Evolutionary conservation across 2,113 vertebrate species (phyloP), one percentile per base, ranked within the genome.

Genomic region (Lutjanus erythropterus): DNA sequence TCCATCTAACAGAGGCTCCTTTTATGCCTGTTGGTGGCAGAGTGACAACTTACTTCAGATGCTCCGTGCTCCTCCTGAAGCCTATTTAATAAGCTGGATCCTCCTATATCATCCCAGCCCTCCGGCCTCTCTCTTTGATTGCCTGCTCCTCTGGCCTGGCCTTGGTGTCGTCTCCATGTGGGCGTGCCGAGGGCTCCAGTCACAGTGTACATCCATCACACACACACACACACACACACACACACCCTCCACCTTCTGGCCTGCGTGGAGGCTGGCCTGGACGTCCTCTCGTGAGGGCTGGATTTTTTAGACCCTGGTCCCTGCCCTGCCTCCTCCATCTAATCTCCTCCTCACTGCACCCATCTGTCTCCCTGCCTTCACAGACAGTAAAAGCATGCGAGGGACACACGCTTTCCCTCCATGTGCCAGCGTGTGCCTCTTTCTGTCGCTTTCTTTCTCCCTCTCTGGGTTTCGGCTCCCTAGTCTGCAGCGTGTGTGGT

Each of bases 51-150:
- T 90, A 91, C 87, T 91, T 87, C 88, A 86, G 87, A 92, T 86
- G 80, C 87, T 89, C 81, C 70, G 29, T 81, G 84, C 85, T 81
- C 69, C 86, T 93, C 88, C 91, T 89, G 88, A 91, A 89, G 89
- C 89, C 90, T 87, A 88, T 93, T 93, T 93, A 94, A 94, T 93
- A 92, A 89, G 83, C 85, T 89, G 90, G 84, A 89, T 92, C 89
- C 87, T 91, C 82, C 88, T 92, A 86, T 92, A 92, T 92, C 89
- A 91, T 84, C 66, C 39, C 6, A 74, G 85, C 87, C 91, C 81
- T 73, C 27, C 41, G 81, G 89, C 89, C 87, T 89, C 76, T 88
- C 52, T 87, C 86, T 86, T 87, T 91, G 89, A 91, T 92, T 90
- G 79, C 84, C 84, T 86, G 84, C 89, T 89, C 88, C 75, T 64